These are phyloP conservation scores for Corythornis vintsioides DNA, from an alignment of 2,113 vertebrate genomes.

Conservation along the genomic window DNA sequence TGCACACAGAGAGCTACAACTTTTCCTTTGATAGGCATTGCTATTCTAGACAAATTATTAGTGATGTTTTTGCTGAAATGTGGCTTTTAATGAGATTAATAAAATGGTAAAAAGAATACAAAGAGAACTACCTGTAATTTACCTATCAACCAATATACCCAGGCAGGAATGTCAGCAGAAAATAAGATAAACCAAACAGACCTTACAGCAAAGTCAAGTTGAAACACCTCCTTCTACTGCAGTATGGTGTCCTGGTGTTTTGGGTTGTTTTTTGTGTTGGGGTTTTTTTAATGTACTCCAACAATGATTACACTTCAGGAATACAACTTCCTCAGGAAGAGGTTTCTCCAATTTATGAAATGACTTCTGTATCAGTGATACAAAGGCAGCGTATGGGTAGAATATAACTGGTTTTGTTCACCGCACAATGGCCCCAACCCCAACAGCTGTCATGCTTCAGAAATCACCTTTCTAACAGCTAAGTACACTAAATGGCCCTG, in stretches of 20 bases:
- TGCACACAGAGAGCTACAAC: not conserved
- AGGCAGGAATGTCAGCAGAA: slow-evolving; percentile 10
- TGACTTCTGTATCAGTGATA: slow-evolving; percentile 46
- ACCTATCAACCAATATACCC: not conserved
- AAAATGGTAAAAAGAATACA: not conserved
- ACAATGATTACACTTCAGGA: not conserved
- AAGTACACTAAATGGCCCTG: slow-evolving; percentile 54
- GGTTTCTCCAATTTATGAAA: slow-evolving; percentile 64
- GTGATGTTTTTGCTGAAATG: not conserved
- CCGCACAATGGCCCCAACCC: slow-evolving; percentile 67
- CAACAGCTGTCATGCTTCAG: slow-evolving; percentile 75
- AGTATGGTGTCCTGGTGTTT: not conserved
- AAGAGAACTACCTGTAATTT: not conserved
- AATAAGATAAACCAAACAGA: slow-evolving; percentile 14
- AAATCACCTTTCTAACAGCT: slow-evolving; percentile 75
- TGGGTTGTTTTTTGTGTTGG: not conserved
- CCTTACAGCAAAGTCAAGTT: not conserved
- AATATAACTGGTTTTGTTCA: slow-evolving; percentile 66
- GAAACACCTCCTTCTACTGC: not conserved
- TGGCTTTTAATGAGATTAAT: not conserved
- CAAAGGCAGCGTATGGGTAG: slow-evolving; percentile 53
- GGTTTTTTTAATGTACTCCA: not conserved
- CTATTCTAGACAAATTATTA: not conserved
- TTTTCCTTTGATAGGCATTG: not conserved
- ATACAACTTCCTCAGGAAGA: slow-evolving; percentile 51